Percentiles rank a stretch among this genome's conserved stretches.
Evolutionary conservation across 2,113 vertebrate species (phyloP).

Genomic region (Tricholaema leucomelas): DNA sequence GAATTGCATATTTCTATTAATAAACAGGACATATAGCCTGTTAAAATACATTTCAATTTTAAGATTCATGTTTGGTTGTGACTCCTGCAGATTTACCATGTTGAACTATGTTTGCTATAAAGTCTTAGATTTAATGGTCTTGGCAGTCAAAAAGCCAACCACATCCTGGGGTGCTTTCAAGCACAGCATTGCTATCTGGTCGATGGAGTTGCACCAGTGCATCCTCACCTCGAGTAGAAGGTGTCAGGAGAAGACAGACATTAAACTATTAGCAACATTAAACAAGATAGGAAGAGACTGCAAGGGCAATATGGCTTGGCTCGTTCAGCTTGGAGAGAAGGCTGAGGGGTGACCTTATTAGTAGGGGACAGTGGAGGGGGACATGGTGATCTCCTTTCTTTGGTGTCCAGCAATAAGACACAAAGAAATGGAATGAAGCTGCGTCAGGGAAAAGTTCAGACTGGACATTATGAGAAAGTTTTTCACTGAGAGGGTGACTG

Average conservation of each 20-base stretch:
- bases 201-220: fast-evolving
- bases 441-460: not conserved
- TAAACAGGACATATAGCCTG: not conserved
- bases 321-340: not conserved
- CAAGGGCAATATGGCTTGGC: fast-evolving
- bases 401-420: not conserved
- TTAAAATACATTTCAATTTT: not conserved
- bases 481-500: not conserved
- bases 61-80: not conserved
- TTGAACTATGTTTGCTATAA: not conserved
- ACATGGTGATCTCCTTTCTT: not conserved
- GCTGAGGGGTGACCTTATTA: not conserved
- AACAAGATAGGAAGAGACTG: not conserved
- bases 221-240: not conserved
- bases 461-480: not conserved
- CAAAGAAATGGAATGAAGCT: fast-evolving
- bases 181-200: fast-evolving
- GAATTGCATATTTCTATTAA: not conserved
- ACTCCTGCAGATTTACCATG: not conserved
- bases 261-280: not conserved
- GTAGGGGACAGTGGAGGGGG: fast-evolving
- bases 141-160: fast-evolving
- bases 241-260: not conserved
- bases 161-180: fast-evolving
- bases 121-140: not conserved